Percentiles rank a stretch among this genome's conserved stretches.
phyloP scores from a whole-genome alignment of 2,888 invertebrate genomes.

The Labia minor region DNA sequence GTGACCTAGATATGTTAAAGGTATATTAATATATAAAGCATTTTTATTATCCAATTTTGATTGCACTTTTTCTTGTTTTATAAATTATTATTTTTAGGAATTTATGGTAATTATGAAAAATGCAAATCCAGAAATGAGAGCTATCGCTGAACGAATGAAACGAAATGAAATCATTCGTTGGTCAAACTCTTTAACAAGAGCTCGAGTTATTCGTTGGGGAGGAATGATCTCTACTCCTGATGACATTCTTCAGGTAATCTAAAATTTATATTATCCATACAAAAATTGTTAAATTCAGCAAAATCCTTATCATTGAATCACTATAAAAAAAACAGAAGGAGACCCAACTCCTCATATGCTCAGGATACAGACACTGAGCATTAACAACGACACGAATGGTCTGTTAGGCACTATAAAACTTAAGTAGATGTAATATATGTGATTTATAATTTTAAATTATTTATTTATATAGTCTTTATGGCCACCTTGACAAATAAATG shows the following conservation, averaged over 20 bases:
- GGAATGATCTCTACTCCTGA: constrained; percentile 98
- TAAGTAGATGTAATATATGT: too few relatives aligned
- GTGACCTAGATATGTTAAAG: constrained; percentile 78
- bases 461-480: too few relatives aligned
- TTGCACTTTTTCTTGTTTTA: neutral
- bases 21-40: constrained; percentile 36
- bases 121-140: constrained; percentile 83
- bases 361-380: too few relatives aligned
- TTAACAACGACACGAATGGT: too few relatives aligned
- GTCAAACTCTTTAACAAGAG: constrained; percentile 71
- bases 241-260: constrained; percentile 70
- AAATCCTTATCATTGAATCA: constrained; percentile 17
- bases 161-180: constrained; percentile 84
- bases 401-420: too few relatives aligned
- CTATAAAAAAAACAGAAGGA: too few relatives aligned
- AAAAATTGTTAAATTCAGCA: too few relatives aligned
- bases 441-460: too few relatives aligned
- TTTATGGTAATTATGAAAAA: constrained; percentile 88
- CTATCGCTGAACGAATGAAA: constrained; percentile 89
- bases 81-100: constrained; percentile 44
- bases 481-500: too few relatives aligned
- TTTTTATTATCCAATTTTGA: neutral
- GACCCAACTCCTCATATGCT: too few relatives aligned
- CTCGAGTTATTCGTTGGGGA: constrained; percentile 91
- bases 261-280: constrained; percentile 18